Evolutionary conservation across 2,113 vertebrate species (phyloP).

Genomic region (Limnothrissa miodon): DNA sequence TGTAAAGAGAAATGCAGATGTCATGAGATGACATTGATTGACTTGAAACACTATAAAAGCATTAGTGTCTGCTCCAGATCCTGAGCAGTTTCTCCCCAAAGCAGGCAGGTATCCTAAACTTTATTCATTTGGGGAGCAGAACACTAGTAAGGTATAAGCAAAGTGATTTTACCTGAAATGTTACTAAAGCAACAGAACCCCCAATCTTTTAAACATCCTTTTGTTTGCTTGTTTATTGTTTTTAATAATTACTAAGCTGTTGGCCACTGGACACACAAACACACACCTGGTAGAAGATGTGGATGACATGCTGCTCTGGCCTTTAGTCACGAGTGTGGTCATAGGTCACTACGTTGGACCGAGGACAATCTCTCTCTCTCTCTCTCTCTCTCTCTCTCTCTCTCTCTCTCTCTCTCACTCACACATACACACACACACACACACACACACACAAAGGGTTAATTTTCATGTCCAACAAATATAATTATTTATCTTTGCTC

Average conservation of each 20-base stretch:
- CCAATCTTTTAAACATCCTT: neutral
- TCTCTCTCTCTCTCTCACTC: neutral
- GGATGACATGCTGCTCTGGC: neutral
- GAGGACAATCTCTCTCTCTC: neutral
- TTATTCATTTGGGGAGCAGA: no score
- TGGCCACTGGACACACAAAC: neutral
- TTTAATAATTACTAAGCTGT: neutral
- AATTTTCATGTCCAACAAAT: neutral
- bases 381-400: neutral
- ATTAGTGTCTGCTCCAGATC: neutral
- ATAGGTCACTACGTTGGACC: constrained; percentile 3
- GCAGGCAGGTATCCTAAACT: no score
- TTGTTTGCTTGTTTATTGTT: no score
- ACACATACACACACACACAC: neutral
- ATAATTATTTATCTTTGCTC: neutral
- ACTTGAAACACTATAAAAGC: neutral
- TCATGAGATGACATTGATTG: neutral
- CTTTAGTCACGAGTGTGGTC: neutral
- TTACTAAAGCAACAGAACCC: neutral
- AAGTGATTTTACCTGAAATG: neutral
- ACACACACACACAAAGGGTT: neutral
- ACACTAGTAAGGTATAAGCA: neutral
- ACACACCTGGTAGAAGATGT: neutral
- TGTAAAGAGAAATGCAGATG: neutral
- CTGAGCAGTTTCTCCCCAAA: neutral